Conservation (phyloP, 1,140 invertebrate genomes). For the Acyrthosiphon pisum region DNA sequence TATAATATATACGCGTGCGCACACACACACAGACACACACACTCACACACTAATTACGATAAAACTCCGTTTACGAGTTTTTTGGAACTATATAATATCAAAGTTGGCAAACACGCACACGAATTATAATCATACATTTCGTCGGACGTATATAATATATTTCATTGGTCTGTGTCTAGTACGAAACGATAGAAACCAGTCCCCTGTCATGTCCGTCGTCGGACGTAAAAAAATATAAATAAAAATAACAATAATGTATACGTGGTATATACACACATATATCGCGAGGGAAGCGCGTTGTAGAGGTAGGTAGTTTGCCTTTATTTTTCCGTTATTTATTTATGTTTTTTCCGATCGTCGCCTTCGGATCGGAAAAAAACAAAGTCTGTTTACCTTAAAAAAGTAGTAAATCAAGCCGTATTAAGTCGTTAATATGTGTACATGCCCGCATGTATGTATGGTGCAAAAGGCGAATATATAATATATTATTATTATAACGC, state of each 20-base stretch:
- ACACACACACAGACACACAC: not conserved
- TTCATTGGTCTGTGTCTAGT: not conserved
- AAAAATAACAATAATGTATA: constrained; percentile 33
- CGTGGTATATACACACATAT: not conserved
- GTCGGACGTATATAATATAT: not conserved
- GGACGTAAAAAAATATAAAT: not conserved
- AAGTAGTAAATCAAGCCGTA: not conserved
- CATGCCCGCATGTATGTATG: not conserved
- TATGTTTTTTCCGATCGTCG: constrained; percentile 29
- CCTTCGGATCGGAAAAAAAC: not conserved
- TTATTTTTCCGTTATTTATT: constrained; percentile 20
- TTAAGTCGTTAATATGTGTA: constrained; percentile 16
- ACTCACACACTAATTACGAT: not conserved
- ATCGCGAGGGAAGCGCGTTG: not conserved
- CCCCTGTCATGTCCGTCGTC: constrained; percentile 27
- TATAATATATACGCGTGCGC: not conserved
- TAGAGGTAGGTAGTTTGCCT: not conserved
- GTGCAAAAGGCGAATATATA: not conserved
- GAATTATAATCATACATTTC: not conserved
- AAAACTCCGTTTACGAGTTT: constrained; percentile 4
- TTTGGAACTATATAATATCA: not conserved
- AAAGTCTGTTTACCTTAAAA: constrained; percentile 13
- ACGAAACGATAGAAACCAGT: constrained; percentile 40
- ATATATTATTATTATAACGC: not conserved
- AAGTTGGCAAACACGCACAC: not conserved